Evolutionary conservation across 2,888 invertebrate species (phyloP), one percentile per base, ranked within the genome.

Genomic region (Anticlea derivata): DNA sequence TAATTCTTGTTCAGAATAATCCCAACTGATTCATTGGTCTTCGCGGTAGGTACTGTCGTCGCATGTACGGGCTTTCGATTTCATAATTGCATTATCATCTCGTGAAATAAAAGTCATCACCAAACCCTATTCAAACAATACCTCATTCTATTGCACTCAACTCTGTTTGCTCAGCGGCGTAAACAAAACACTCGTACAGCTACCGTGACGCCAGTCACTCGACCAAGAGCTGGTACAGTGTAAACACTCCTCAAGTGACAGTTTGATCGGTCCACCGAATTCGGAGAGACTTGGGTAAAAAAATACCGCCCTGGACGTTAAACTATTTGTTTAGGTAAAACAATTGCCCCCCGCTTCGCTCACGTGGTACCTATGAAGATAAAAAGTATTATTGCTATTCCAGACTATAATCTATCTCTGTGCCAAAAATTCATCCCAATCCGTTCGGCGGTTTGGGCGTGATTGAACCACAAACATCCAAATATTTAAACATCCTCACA

Each of bases 141-240:
- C 67, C 51, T 81, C 51, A 56, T 56, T 73, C 70, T 69, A 66
- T 73, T 68, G 73, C 75, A 67, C 73, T 73, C 56, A 57, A 64
- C 63, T 45, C 46, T 83, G 77, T 83, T 83, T 76, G 73, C 68
- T 73, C 74, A 80, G 83, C 76, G 78, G 79, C 74, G 70, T 75
- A 81, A 73, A 84, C 82, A 84, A 71, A 84, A 82, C 83, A 82
- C 70, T 73, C 69, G 55, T 52, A 61, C 61, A 41, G 81, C 85
- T 83, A 81, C 84, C 78, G 83, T 75, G 71, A 61, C 68, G 67
- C 70, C 72, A 75, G 75, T 69, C 66, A 77, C 79, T 81, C 61
- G 77, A 60, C 64, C 73, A 57, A 78, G 76, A 69, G 70, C 75
- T 75, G 65, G 68, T 65, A 38, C 61, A 73, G 59, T 65, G 78